Base-by-base conservation (phyloP, 1,140 invertebrate species). In the Scaptomyza hsui region DNA sequence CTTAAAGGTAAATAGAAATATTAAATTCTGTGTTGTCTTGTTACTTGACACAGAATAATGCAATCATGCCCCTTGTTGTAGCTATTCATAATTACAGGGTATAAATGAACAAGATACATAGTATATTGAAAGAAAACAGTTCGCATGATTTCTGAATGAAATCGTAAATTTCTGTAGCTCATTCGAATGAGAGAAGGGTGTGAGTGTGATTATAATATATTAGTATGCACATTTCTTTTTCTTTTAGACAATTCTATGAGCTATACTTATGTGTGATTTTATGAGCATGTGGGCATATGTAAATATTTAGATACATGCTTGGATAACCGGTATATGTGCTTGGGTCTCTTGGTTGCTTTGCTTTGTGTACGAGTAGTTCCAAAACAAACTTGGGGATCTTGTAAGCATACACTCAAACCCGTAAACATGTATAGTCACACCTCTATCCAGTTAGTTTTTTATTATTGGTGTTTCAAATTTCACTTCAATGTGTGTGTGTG, bases 171-270 rank as follows among this genome's bases (percentile, higher is more conserved):
- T 56, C 5, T 6, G 10, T 18, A 49, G 37, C 37, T 57, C n/a
- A n/a, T n/a, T n/a, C n/a, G n/a, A n/a, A n/a, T n/a, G n/a, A n/a
- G n/a, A 57, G 37, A 45, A 56, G 56, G 35, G 18, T 32, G 51
- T 55, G 59, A 55, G 44, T 55, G 37, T 47, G 59, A 70, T 63
- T 63, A 49, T 62, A 70, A 63, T 44, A 63, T 47, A 69, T 69
- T 62, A 62, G 57, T 48, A 45, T 29, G 12, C 37, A 56, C 37
- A 10, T 19, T n/a, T 39, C n/a, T n/a, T n/a, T n/a, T n/a, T n/a
- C n/a, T n/a, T n/a, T n/a, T n/a, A n/a, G n/a, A n/a, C n/a, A n/a
- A n/a, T n/a, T n/a, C n/a, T n/a, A n/a, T n/a, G n/a, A n/a, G n/a
- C n/a, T n/a, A n/a, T 24, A 5, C 5, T 26, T 29, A 9, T 29